Base-by-base conservation (phyloP, 2,888 invertebrate species). In the Polydrusus pterygomalis region DNA sequence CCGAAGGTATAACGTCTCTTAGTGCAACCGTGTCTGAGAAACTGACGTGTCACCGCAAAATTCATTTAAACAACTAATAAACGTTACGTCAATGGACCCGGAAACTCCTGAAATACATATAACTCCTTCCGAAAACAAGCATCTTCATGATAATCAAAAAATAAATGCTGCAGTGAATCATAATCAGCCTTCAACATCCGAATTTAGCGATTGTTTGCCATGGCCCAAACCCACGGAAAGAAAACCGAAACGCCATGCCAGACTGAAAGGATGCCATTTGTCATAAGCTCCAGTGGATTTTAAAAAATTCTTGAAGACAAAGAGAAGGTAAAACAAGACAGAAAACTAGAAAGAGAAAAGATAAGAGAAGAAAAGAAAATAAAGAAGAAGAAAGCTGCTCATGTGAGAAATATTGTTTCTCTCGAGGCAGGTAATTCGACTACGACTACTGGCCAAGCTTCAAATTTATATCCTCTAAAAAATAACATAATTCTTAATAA, bases 171-270 rank as follows among this genome's bases (percentile, higher is more conserved):
- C n/a, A n/a, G n/a, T n/a, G n/a, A n/a, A n/a, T n/a, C n/a, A n/a
- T n/a, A n/a, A n/a, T 15, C 47, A 47, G 2, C 7, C 47, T 9
- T n/a, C 17, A 47, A 47, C 47, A 15, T 47, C 47, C 17, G 56
- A 60, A 34, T 25, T 69, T 13, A 69, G 18, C n/a, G 17, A 69
- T 34, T 69, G 15, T 34, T 15, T 69, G 15, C 6, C 9, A 13
- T 67, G 67, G 67, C 51, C 67, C 15, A 67, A 67, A 45, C 49
- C 51, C 7, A 51, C 65, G 2, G 51, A 67, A 51, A 47, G 67
- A 30, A 67, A 67, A 51, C 13, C 34, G 2, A 67, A 67, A 67
- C 18, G 11, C n/a, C n/a, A n/a, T n/a, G n/a, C n/a, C 43, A 67
- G 25, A 51, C 15, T 20, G 51, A 20, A 67, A 49, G 34, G 17